phyloP scores from a whole-genome alignment of 2,797 vertebrate genomes.

The Uromys caudimaculatus region DNA sequence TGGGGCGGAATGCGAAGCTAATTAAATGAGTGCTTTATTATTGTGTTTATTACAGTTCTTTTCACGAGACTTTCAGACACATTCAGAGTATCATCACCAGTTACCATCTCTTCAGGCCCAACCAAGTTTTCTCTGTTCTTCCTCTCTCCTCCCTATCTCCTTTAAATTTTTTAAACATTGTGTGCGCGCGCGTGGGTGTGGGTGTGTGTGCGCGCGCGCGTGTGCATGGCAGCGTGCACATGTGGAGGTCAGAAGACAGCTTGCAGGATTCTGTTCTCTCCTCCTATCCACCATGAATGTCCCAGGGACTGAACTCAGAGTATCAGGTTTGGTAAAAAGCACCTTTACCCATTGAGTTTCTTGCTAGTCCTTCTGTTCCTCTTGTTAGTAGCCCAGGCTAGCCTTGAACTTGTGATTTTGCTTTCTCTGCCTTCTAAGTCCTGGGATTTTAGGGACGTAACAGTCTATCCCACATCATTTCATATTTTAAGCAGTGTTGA shows the following conservation, averaged over 20 bases:
- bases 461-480: not conserved
- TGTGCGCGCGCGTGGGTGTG: not conserved
- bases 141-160: not conserved
- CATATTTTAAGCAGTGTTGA: slow-evolving; percentile 35
- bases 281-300: not conserved
- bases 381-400: not conserved
- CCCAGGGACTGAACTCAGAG: not conserved
- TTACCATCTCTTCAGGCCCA: not conserved
- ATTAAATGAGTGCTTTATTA: not conserved
- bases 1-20: slow-evolving; percentile 28
- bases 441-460: not conserved
- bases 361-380: not conserved
- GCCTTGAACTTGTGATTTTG: not conserved
- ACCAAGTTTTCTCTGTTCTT: slow-evolving; percentile 12
- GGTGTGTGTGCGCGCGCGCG: not conserved
- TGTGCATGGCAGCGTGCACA: not conserved
- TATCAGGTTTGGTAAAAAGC: not conserved
- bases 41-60: slow-evolving; percentile 15
- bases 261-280: not conserved
- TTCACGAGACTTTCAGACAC: slow-evolving; percentile 22
- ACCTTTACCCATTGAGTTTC: not conserved
- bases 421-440: not conserved
- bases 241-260: not conserved
- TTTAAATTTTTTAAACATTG: not conserved
- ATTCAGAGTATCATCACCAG: not conserved